phyloP scores from a whole-genome alignment of 2,113 vertebrate species.

The Platichthys stellatus region DNA sequence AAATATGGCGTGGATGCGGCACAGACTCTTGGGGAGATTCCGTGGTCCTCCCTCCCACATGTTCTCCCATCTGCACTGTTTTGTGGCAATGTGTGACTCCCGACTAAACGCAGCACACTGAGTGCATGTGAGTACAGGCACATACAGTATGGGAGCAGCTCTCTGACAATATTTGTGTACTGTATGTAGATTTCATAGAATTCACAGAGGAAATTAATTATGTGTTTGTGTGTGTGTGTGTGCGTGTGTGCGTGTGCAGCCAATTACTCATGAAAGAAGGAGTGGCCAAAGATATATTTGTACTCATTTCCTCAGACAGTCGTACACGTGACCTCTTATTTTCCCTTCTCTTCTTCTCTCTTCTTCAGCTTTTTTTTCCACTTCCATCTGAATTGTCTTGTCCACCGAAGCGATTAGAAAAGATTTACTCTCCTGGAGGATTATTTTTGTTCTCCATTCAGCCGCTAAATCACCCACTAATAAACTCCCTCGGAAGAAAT shows the following conservation, averaged over 20 bases:
- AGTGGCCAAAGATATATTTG: conserved; percentile 50
- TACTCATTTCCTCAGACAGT: conserved; percentile 55
- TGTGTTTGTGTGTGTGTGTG: conserved; percentile 18
- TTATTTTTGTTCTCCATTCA: conserved; percentile 29
- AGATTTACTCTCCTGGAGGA: neutral
- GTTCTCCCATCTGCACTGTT: conserved; percentile 58
- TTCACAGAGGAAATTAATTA: conserved; percentile 22
- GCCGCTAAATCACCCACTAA: conserved; percentile 10
- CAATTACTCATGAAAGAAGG: conserved; percentile 24
- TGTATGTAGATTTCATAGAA: conserved; percentile 16
- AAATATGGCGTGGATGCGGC: conserved; percentile 71
- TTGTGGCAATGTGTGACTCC: conserved; percentile 41
- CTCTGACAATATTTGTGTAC: conserved; percentile 22
- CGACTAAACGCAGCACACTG: conserved; percentile 4
- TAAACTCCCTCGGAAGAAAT: neutral
- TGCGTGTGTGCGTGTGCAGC: conserved; percentile 9
- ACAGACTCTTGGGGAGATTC: conserved; percentile 69
- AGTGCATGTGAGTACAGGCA: neutral
- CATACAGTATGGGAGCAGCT: conserved; percentile 1
- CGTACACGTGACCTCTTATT: conserved; percentile 19
- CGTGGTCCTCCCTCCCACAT: conserved; percentile 72
- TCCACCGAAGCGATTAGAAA: conserved; percentile 20
- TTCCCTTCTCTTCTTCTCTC: too few species aligned
- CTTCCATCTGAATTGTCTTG: neutral
- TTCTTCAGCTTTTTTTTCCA: neutral